phyloP scores from a whole-genome alignment of 1,140 invertebrate species.

The Drosophila insularis region DNA sequence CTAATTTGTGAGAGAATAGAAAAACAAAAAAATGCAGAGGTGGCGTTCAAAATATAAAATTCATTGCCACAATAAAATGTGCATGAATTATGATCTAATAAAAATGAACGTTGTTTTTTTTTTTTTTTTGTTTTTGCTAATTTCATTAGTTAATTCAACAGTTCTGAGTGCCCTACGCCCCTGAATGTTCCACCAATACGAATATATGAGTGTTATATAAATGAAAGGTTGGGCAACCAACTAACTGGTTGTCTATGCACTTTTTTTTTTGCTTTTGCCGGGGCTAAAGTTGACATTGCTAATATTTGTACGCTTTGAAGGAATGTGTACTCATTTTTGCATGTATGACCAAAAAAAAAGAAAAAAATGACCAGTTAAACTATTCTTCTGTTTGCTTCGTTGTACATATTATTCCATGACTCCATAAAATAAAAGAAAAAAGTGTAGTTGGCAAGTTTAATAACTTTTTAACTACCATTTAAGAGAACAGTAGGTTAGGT shows the following conservation, averaged over 20 bases:
- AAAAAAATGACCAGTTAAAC: too few species aligned
- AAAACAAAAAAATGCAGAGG: neutral
- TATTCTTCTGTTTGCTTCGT: neutral
- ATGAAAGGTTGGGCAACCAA: slow-evolving; percentile 39
- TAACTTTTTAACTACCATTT: neutral
- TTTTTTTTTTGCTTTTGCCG: slow-evolving; percentile 34
- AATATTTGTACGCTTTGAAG: slow-evolving; percentile 24
- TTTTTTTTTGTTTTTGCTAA: neutral
- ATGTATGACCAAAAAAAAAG: too few species aligned
- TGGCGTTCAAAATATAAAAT: neutral
- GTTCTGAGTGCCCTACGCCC: neutral
- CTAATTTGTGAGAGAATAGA: slow-evolving; percentile 24
- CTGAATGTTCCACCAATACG: slow-evolving; percentile 36
- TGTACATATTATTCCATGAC: neutral
- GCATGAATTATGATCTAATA: too few species aligned
- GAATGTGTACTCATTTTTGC: neutral
- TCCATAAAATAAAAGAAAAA: neutral
- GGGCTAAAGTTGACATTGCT: slow-evolving; percentile 47
- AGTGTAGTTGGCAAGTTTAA: neutral
- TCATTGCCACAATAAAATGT: neutral
- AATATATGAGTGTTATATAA: neutral
- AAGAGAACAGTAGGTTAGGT: neutral
- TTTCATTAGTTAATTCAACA: too few species aligned
- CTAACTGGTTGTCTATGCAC: slow-evolving; percentile 60
- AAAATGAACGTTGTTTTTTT: neutral